Evolutionary conservation across 2,888 invertebrate genomes (phyloP), one percentile per base, ranked within the genome.

Genomic region (Ganaspis brasiliensis): DNA sequence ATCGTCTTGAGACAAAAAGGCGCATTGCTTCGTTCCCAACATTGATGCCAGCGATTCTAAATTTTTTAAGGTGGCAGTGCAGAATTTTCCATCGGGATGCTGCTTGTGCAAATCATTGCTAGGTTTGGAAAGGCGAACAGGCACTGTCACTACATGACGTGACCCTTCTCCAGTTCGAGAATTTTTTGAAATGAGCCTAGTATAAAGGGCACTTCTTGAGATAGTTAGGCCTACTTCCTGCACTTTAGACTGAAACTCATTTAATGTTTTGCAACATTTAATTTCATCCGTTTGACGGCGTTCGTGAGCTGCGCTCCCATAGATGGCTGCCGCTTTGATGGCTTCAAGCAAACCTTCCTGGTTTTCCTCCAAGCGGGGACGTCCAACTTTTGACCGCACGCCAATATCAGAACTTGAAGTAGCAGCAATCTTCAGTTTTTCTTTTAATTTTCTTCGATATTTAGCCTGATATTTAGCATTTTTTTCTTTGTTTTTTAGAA

Each of bases 261-360:
- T 14, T 49, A 79, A 56, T 1, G 76, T 74, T 71, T 74, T 76
- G 37, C 74, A 76, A 57, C 79, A 76, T 37, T 74, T 8, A 31
- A 79, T 63, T 16, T 74, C 52, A n/a, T 75, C 61, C 31, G 45
- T 75, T 73, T 71, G 35, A 61, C 75, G 21, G 6, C 71, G 70
- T 31, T 73, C 75, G 26, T 78, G 75, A 14, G 61, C 6, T 55
- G 71, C 73, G 71, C 73, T 73, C n/a, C 75, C 75, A 70, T 70
- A 19, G 55, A 73, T 75, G 1, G 70, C 88, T 61, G 89, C 85
- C 63, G 31, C 31, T 31, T 31, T 31, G 31, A 31, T 31, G 31
- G 3, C 2, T 31, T 31, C 31, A 31, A 31, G 88, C 87, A 88
- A 78, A 71, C 73, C 81, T 52, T 86, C 83, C 79, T 87, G 86